phyloP scores from a whole-genome alignment of 2,113 vertebrate species.

The Anser brachyrhynchus region DNA sequence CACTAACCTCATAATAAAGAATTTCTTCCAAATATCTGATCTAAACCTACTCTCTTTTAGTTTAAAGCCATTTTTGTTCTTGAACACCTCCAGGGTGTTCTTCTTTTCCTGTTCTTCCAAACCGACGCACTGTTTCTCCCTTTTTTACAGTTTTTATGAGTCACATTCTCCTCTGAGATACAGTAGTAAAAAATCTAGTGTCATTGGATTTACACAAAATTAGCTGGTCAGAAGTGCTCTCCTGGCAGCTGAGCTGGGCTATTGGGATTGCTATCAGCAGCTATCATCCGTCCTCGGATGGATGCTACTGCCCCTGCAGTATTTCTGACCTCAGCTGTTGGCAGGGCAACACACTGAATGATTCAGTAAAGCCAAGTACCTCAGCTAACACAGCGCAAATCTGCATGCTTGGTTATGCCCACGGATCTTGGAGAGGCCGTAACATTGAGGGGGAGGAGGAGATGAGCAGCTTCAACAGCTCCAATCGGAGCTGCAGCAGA shows the following conservation, averaged over 20 bases:
- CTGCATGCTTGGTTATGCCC: neutral
- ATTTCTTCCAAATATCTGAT: too few relatives aligned
- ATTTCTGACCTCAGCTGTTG: neutral
- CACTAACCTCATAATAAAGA: too few relatives aligned
- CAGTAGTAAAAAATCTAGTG: neutral
- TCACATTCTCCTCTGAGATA: neutral
- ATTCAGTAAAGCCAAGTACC: neutral
- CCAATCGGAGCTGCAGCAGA: neutral
- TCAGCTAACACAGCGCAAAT: neutral
- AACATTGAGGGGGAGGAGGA: neutral
- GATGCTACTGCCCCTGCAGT: neutral
- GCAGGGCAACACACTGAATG: neutral
- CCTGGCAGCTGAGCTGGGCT: neutral
- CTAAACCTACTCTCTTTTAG: too few relatives aligned
- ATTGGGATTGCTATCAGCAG: neutral
- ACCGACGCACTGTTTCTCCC: neutral
- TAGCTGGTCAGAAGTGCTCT: neutral
- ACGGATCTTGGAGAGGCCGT: neutral
- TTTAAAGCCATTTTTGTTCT: neutral
- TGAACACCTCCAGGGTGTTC: too few relatives aligned
- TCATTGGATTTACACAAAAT: neutral
- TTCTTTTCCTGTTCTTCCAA: constrained; percentile 30
- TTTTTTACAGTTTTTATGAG: neutral
- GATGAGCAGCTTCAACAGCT: neutral
- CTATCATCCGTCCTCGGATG: neutral